Evolutionary conservation across 2,113 vertebrate genomes (phyloP).

Genomic region (Ceyx melanurus): DNA sequence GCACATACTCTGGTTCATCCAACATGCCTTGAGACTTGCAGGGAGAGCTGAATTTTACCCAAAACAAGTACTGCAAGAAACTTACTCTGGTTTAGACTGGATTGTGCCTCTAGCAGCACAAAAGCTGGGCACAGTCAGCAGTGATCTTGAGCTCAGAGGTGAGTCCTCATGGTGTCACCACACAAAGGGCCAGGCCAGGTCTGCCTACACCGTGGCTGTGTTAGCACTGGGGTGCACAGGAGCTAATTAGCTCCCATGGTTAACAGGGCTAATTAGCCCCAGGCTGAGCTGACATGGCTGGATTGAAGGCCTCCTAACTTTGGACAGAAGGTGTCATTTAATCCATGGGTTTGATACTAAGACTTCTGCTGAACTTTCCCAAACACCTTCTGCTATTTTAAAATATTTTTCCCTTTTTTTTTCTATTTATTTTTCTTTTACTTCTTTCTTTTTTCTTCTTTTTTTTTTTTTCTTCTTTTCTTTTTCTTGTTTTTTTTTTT

Average conservation of each 20-base stretch:
- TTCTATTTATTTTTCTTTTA: background rate
- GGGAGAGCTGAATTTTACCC: background rate
- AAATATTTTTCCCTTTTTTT: background rate
- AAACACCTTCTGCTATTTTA: background rate
- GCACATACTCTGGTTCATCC: background rate
- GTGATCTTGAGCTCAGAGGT: background rate
- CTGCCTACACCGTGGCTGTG: fast-evolving
- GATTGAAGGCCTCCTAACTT: background rate
- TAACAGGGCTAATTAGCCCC: background rate
- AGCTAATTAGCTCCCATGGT: background rate
- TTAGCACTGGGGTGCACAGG: fast-evolving
- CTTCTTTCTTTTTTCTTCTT: background rate
- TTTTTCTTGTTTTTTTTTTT: background rate
- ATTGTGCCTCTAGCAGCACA: background rate
- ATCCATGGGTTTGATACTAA: background rate
- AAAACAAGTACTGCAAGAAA: background rate
- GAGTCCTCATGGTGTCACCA: background rate
- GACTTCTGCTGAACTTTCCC: background rate
- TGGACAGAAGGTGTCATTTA: background rate
- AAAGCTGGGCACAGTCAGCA: fast-evolving
- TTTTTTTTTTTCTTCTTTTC: background rate
- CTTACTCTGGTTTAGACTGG: background rate
- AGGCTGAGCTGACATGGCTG: fast-evolving
- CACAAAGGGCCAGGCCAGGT: background rate
- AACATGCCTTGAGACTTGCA: background rate